A percentile compares a stretch with the other conserved stretches of the same genome.
Evolutionary conservation across 2,113 vertebrate species (phyloP).

Genomic region (Erpornis zantholeuca): DNA sequence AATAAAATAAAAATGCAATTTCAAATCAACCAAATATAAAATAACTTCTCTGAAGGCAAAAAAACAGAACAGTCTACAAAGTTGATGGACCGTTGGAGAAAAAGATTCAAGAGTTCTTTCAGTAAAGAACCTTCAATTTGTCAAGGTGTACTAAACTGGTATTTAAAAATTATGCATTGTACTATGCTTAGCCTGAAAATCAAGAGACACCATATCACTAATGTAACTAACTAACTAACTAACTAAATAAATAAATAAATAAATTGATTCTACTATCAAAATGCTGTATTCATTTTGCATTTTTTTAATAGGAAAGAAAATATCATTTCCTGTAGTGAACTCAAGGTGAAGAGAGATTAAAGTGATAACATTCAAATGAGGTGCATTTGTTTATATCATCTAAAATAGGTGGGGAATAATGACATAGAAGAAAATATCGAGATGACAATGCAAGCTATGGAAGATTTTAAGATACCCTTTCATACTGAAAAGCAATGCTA

Average conservation of each 20-base stretch:
- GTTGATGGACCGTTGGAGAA: not conserved
- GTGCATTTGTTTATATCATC: not conserved
- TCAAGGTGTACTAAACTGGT: not conserved
- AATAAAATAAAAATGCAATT: conserved; percentile 50
- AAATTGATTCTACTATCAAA: not conserved
- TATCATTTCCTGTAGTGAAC: not conserved
- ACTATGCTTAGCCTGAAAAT: not conserved
- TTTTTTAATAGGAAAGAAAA: not conserved
- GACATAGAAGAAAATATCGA: not conserved
- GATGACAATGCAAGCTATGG: not conserved
- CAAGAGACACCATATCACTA: not conserved
- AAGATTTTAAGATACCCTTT: not conserved
- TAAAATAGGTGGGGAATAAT: not conserved
- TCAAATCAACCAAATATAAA: conserved; percentile 49
- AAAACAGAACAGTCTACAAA: conserved; percentile 26
- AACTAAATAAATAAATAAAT: not conserved
- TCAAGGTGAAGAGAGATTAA: conserved; percentile 10
- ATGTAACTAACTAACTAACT: not conserved
- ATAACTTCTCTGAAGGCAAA: conserved; percentile 49
- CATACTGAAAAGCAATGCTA: not conserved
- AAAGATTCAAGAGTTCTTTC: conserved; percentile 27
- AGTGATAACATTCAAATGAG: not conserved
- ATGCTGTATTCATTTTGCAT: not conserved
- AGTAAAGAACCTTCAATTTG: not conserved
- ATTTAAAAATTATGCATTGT: not conserved